phyloP scores from a whole-genome alignment of 2,888 invertebrate genomes.

The Leptothorax acervorum region DNA sequence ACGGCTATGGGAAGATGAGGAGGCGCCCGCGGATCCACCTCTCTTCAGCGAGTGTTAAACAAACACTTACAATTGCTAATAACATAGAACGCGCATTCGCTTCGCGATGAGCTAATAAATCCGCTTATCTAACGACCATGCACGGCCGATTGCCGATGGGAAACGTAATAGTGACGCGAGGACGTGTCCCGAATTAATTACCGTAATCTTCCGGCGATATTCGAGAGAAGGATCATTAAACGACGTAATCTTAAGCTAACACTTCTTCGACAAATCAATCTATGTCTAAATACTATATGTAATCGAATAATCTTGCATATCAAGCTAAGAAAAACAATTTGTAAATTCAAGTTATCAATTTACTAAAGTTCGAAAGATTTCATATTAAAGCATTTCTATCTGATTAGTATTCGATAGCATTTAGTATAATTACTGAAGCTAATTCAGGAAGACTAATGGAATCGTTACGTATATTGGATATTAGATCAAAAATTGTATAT shows the following conservation, averaged over 20 bases:
- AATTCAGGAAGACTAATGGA: neutral
- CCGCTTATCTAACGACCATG: constrained; percentile 51
- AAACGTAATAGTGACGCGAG: constrained; percentile 32
- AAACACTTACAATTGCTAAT: constrained; percentile 78
- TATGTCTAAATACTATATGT: neutral
- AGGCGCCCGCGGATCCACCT: constrained; percentile 62
- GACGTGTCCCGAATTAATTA: constrained; percentile 52
- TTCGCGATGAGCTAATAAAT: constrained; percentile 74
- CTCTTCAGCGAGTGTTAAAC: constrained; percentile 75
- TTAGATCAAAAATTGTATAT: neutral
- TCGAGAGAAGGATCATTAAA: constrained; percentile 23
- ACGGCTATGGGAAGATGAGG: constrained; percentile 59
- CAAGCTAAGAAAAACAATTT: neutral
- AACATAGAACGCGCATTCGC: constrained; percentile 67
- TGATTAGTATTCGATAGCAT: neutral
- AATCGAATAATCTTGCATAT: constrained; percentile 5
- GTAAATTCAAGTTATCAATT: neutral
- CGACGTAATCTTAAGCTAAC: constrained; percentile 27
- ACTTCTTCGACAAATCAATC: constrained; percentile 31
- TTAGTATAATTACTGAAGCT: neutral
- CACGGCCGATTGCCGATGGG: constrained; percentile 40
- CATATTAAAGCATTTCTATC: neutral
- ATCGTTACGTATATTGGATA: neutral
- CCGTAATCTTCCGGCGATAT: constrained; percentile 25
- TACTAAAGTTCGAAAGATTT: neutral